Base-by-base conservation (phyloP, 2,797 vertebrate species). In the Zenarchopterus dispar region DNA sequence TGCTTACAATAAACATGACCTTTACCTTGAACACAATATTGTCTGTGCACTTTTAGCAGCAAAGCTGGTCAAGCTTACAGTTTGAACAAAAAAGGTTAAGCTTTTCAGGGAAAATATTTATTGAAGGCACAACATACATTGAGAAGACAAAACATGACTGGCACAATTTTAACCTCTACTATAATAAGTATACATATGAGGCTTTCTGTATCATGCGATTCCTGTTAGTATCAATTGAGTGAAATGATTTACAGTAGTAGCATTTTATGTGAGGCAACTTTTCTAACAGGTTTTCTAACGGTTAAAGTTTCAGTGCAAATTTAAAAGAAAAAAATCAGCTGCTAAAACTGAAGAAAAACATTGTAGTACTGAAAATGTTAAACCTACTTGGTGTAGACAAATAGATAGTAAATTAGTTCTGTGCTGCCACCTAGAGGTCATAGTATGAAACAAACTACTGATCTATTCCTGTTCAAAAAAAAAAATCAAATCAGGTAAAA, bases 81-180 rank as follows among this genome's bases (percentile, higher is more conserved):
- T 26, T 54, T 49, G 39, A 28, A 77, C 52, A 61, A 22, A 49
- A 56, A 69, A 17, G 24, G 18, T 21, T 16, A 58, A 22, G 33
- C 4, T 54, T 62, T 63, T 11, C 36, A 68, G 62, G 64, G 60
- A 17, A 64, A 80, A 62, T 67, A 62, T 90, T 90, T 89, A 88
- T 78, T 91, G 58, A 89, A 89, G 88, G 84, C 90, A 91, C 80
- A 73, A 80, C 69, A 81, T 85, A 87, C 80, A 87, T 83, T 87
- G 66, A 80, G 45, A 76, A 86, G 60, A 82, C 50, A 80, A 68
- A 15, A 53, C 23, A 62, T 48, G 28, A 84, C 70, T 83, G 75
- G 70, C 75, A 84, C 65, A 65, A 39, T 72, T 69, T 63, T 59
- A 70, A 68, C 44, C 48, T 69, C 65, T 56, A 19, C 23, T 65